Evolutionary conservation across 2,888 invertebrate genomes (phyloP).

Genomic region (Beris chalybata): DNA sequence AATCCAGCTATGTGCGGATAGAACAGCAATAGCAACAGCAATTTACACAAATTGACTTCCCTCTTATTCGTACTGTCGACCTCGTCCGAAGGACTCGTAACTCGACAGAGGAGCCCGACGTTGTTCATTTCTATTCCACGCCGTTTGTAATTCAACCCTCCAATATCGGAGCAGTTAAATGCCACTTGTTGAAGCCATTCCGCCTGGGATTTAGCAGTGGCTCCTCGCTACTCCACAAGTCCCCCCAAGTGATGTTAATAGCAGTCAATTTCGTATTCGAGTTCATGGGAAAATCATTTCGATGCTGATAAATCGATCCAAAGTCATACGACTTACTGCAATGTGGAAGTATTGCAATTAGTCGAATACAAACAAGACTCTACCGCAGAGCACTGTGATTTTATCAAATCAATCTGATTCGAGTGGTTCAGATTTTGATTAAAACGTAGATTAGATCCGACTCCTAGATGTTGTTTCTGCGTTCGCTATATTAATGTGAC

Average conservation of each 20-base stretch:
- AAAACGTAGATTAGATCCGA: no score
- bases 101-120: slow-evolving; percentile 16
- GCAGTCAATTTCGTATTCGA: slow-evolving; percentile 31
- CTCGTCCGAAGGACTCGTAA: slow-evolving; percentile 13
- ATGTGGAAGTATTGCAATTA: no score
- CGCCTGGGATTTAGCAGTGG: slow-evolving; percentile 33
- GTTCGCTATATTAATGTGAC: no score
- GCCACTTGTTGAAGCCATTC: slow-evolving; percentile 37
- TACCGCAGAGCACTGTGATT: no score
- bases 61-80: slow-evolving; percentile 23
- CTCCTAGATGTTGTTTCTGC: no score
- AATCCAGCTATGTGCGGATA: slow-evolving; percentile 21
- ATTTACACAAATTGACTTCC: slow-evolving; percentile 37
- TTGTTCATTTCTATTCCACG: slow-evolving; percentile 36
- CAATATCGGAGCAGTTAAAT: slow-evolving; percentile 35
- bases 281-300: slow-evolving; percentile 30
- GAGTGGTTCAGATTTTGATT: no score
- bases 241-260: slow-evolving; percentile 35
- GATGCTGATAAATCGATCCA: neutral
- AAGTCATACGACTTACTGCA: no score
- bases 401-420: no score
- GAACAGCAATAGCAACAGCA: slow-evolving; percentile 33
- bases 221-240: slow-evolving; percentile 15
- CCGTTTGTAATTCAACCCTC: slow-evolving; percentile 39
- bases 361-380: no score